These are phyloP conservation scores for Brachypterus glaber DNA, from an alignment of 2,888 invertebrate species.

Conservation along the genomic window DNA sequence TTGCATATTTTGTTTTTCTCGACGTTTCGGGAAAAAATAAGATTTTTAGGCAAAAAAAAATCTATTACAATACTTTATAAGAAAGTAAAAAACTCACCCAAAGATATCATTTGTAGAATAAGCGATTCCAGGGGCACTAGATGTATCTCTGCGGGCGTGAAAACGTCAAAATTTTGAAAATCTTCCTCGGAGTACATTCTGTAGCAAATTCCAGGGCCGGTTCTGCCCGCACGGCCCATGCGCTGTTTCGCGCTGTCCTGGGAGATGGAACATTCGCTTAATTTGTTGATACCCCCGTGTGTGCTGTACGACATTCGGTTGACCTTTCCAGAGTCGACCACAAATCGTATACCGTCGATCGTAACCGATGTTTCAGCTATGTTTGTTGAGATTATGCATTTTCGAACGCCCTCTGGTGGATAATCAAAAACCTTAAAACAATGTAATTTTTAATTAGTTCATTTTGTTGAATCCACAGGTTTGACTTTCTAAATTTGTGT, in stretches of 20 bases:
- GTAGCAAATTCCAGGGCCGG: constrained; percentile 91
- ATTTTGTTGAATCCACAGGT: too few species aligned
- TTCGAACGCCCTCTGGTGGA: constrained; percentile 86
- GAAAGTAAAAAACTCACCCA: too few species aligned
- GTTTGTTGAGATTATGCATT: constrained; percentile 96
- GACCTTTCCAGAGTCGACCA: constrained; percentile 85
- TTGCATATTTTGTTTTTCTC: too few species aligned
- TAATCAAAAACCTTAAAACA: constrained; percentile 67
- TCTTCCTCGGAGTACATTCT: constrained; percentile 80
- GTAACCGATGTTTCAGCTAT: constrained; percentile 99
- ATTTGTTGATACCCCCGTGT: constrained; percentile 75
- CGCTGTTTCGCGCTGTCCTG: constrained; percentile 95
- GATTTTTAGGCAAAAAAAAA: too few species aligned
- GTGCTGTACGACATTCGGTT: constrained; percentile 97
- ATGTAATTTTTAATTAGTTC: constrained; percentile 49
- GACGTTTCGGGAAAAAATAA: too few species aligned
- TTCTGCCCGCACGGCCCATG: constrained; percentile 91
- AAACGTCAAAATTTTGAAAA: constrained; percentile 67
- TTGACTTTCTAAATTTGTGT: too few species aligned
- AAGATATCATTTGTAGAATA: constrained; percentile 83
- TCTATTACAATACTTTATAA: too few species aligned
- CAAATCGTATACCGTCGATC: constrained; percentile 91
- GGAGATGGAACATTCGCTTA: constrained; percentile 96
- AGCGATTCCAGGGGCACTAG: constrained; percentile 89
- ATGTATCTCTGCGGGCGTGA: constrained; percentile 87